phyloP scores from a whole-genome alignment of 2,797 vertebrate species.

The Manis crassicaudata region DNA sequence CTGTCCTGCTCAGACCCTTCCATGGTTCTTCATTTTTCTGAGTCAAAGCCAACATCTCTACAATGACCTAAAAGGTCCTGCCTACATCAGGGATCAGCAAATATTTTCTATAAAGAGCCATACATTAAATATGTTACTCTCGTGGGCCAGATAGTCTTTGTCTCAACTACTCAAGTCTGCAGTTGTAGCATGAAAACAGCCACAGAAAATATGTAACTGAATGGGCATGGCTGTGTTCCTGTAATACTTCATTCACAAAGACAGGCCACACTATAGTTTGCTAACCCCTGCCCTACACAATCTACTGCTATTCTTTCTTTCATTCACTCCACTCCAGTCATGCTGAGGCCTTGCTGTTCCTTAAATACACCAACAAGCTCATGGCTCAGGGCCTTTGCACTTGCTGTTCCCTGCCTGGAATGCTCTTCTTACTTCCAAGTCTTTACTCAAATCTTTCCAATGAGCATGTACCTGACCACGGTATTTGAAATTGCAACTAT shows the following conservation, averaged over 20 bases:
- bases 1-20: neutral
- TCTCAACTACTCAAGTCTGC: neutral
- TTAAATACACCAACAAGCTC: neutral
- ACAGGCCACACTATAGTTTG: neutral
- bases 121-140: neutral
- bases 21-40: neutral
- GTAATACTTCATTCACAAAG: neutral
- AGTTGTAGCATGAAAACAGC: neutral
- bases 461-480: neutral
- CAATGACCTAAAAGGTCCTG: neutral
- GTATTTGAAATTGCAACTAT: neutral
- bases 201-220: neutral
- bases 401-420: neutral
- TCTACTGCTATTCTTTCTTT: neutral
- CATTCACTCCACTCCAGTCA: neutral
- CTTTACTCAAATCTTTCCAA: neutral
- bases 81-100: neutral
- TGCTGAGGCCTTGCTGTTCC: neutral
- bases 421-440: neutral
- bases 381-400: neutral
- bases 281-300: neutral
- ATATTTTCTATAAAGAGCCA: neutral
- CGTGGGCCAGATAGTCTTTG: neutral
- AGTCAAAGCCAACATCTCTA: neutral
- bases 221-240: neutral